phyloP scores from a whole-genome alignment of 2,888 invertebrate species.

The Marronus borbonicus region DNA sequence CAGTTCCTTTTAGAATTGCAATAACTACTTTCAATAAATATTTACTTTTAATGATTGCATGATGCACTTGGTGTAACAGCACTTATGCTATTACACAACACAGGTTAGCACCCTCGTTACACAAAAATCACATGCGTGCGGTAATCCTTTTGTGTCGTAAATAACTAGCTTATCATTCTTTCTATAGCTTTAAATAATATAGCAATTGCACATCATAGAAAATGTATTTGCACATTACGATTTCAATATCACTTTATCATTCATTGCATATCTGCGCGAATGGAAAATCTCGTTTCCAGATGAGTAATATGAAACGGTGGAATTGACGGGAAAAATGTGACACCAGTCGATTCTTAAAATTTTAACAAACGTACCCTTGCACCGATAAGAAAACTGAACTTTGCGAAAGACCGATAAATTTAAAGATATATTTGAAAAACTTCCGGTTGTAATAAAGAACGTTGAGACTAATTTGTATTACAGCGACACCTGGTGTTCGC shows the following conservation, averaged over 20 bases:
- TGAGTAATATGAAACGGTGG: constrained; percentile 9
- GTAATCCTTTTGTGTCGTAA: no score
- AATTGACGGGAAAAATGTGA: constrained; percentile 28
- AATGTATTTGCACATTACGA: neutral
- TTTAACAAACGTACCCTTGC: constrained; percentile 14
- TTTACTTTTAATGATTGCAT: no score
- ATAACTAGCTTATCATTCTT: neutral
- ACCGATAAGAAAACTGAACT: constrained; percentile 29
- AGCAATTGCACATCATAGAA: no score
- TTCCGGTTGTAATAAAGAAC: constrained; percentile 44
- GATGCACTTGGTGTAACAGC: no score
- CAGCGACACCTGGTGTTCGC: constrained; percentile 39
- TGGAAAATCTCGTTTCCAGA: constrained; percentile 4
- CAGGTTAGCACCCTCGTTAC: no score
- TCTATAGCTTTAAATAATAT: no score
- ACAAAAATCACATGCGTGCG: no score
- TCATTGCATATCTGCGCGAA: neutral
- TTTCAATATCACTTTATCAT: constrained; percentile 4
- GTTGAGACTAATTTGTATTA: constrained; percentile 47
- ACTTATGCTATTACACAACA: no score
- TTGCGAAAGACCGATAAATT: constrained; percentile 48
- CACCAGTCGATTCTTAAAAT: constrained; percentile 17
- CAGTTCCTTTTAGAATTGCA: no score
- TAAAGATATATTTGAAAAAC: constrained; percentile 52
- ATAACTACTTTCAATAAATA: no score